Base-by-base conservation (phyloP, 2,888 invertebrate species). In the Labia minor region DNA sequence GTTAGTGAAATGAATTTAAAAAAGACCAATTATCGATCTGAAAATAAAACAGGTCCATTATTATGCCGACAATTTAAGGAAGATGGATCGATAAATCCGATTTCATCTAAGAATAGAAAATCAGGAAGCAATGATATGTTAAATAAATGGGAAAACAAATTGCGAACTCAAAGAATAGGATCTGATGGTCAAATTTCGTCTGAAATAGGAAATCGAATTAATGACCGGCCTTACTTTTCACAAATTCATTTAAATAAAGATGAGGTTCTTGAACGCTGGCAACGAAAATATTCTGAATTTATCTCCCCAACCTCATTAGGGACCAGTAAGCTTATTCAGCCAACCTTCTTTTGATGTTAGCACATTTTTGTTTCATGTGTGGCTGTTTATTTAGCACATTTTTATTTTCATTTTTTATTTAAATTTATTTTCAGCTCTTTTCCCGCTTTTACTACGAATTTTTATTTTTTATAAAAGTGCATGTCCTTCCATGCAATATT, bases 1-100 rank as follows among this genome's bases (percentile, higher is more conserved):
- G 49, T 49, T 14, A 49, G 49, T 49, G 49, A 49, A 49, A n/a
- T 49, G 14, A 49, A 49, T 49, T 49, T 49, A 49, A 49, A 49
- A 16, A 49, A 14, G 16, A 4, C 49, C 3, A 49, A 49, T 49
- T 49, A n/a, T 49, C 49, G 49, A 49, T 11, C n/a, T 49, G 49
- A 14, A n/a, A 11, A 16, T 16, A 49, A 49, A 49, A 3, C 49
- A 10, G 49, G 49, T 2, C 49, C 49, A n/a, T 49, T 49, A 49
- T 49, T 49, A 49, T 49, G 49, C 14, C 49, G 49, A 11, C 49
- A 49, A 49, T 11, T n/a, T 10, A 16, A 49, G n/a, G 16, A 49
- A n/a, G 49, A 49, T n/a, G 8, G 14, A 3, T 11, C 14, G n/a
- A 4, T 49, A 3, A 49, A 14, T 14, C 6, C 4, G 3, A 8